phyloP scores from a whole-genome alignment of 2,888 invertebrate genomes.

The Gymnocheta viridis region DNA sequence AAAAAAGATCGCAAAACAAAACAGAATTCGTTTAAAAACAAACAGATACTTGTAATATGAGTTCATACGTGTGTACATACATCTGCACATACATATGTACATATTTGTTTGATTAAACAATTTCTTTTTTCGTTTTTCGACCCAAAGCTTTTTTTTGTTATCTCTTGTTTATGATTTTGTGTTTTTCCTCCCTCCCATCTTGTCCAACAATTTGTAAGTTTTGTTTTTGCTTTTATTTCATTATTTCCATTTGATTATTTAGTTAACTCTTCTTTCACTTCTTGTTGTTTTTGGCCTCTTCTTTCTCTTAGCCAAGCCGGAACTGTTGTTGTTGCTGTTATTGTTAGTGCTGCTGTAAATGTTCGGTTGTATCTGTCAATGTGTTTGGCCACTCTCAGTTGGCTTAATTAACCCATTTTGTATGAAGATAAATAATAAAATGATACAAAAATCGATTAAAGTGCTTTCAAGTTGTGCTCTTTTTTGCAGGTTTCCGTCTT shows the following conservation, averaged over 20 bases:
- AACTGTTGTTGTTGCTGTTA: constrained; percentile 57
- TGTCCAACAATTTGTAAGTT: constrained; percentile 12
- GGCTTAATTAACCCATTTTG: constrained; percentile 58
- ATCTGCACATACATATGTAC: background rate
- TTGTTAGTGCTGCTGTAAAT: constrained; percentile 35
- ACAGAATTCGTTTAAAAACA: constrained; percentile 55
- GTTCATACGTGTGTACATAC: background rate
- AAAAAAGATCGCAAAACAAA: constrained; percentile 35
- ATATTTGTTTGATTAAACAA: background rate
- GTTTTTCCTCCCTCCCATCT: constrained; percentile 36
- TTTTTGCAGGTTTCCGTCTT: background rate
- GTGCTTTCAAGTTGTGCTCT: background rate
- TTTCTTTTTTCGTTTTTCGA: constrained; percentile 1
- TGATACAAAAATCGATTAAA: background rate
- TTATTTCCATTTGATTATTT: constrained; percentile 50
- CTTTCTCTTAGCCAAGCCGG: constrained; percentile 55
- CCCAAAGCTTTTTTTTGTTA: constrained; percentile 28
- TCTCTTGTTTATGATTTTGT: constrained; percentile 43
- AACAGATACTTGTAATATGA: background rate
- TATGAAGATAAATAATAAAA: background rate
- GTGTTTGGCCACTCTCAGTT: constrained; percentile 46
- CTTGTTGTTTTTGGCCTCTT: background rate
- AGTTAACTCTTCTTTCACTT: constrained; percentile 33
- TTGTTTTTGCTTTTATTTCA: constrained; percentile 15
- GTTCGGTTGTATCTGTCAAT: constrained; percentile 6